Evolutionary conservation across 1,140 invertebrate species (phyloP).

Genomic region (Drosophila mauritiana): DNA sequence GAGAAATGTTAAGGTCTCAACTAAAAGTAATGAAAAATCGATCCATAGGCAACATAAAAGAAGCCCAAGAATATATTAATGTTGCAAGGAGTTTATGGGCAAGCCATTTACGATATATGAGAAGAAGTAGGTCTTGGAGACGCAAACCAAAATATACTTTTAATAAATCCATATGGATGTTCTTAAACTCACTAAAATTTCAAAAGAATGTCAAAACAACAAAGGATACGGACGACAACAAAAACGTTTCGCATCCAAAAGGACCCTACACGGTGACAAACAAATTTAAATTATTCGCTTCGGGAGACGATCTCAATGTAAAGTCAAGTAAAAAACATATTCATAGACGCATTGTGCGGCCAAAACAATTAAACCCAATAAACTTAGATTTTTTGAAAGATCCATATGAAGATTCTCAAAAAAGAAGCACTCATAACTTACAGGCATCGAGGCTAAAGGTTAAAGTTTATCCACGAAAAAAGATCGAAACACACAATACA

Average conservation of each 20-base stretch:
- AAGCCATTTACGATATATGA: background rate
- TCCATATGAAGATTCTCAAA: background rate
- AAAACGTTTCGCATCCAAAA: background rate
- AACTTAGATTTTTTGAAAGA: background rate
- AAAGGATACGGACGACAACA: background rate
- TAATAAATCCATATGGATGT: background rate
- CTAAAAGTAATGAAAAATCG: background rate
- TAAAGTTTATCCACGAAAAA: background rate
- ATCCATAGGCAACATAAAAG: background rate
- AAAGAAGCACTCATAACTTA: background rate
- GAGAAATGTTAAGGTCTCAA: background rate
- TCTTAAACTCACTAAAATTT: background rate
- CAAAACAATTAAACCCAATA: background rate
- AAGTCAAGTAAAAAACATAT: too few relatives aligned
- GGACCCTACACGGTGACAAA: background rate
- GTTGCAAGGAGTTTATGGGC: background rate
- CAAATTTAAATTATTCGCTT: background rate
- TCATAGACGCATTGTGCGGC: too few relatives aligned
- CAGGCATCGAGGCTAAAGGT: background rate
- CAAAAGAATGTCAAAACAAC: too few relatives aligned
- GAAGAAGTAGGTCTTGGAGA: background rate
- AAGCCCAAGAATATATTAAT: background rate
- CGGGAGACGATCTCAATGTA: too few relatives aligned
- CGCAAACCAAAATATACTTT: background rate
- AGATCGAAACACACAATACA: background rate